Percentiles rank a stretch among this genome's conserved stretches.
Evolutionary conservation across 2,797 vertebrate genomes (phyloP).

Genomic region (Centroberyx gerrardi): DNA sequence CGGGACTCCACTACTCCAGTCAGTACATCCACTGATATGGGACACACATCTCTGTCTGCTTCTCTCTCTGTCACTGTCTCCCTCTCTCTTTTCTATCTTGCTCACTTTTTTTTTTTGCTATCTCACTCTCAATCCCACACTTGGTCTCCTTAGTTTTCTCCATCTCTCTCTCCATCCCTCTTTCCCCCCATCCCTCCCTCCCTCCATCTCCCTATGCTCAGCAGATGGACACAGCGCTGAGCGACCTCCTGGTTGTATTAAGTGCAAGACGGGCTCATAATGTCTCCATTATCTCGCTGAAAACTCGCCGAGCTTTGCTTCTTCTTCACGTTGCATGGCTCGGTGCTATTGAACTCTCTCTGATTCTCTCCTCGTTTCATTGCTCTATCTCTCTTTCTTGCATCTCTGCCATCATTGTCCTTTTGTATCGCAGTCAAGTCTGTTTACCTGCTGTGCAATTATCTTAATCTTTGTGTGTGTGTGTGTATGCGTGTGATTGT

Average conservation of each 20-base stretch:
- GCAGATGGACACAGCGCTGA: neutral
- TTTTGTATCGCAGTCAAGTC: neutral
- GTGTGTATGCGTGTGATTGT: conserved; percentile 4
- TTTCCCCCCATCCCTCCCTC: neutral
- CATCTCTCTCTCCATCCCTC: neutral
- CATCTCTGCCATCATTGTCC: neutral
- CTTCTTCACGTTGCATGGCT: conserved; percentile 10
- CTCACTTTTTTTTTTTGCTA: conserved; percentile 8
- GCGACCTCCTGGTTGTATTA: neutral
- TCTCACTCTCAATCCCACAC: neutral
- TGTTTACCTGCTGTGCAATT: conserved; percentile 2
- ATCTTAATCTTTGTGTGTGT: neutral
- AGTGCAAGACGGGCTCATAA: neutral
- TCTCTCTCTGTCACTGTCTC: conserved; percentile 31
- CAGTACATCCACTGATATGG: conserved; percentile 62
- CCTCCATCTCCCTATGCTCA: neutral
- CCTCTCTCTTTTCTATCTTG: conserved; percentile 11
- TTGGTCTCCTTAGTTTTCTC: neutral
- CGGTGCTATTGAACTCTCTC: neutral
- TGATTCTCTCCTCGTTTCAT: neutral
- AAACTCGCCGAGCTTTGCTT: conserved; percentile 16
- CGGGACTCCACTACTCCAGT: conserved; percentile 35
- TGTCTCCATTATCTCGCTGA: conserved; percentile 1
- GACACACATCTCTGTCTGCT: conserved; percentile 61
- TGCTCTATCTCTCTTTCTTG: neutral